Evolutionary conservation across 2,797 vertebrate species (phyloP).

Genomic region (Chaunax sp.): DNA sequence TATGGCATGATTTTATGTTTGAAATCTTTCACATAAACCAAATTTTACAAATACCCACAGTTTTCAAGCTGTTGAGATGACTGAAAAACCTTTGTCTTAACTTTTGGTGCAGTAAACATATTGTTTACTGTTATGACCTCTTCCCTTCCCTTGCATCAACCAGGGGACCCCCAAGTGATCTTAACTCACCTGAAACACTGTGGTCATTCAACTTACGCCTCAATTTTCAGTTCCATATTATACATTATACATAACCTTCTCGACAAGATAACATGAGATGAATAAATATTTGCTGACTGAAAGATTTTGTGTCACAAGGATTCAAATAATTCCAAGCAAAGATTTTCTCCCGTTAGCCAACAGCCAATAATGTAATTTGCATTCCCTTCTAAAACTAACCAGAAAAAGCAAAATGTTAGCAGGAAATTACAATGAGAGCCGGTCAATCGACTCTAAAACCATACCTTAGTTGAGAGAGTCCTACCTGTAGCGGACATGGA

Average conservation of each 20-base stretch:
- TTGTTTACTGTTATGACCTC: too few species aligned
- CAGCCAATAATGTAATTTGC: background rate
- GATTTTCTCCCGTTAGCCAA: background rate
- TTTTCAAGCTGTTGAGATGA: too few species aligned
- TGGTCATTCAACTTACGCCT: too few species aligned
- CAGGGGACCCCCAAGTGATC: too few species aligned
- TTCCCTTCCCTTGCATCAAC: too few species aligned
- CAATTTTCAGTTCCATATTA: background rate
- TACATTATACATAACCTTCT: background rate
- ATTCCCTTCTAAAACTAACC: constrained; percentile 1
- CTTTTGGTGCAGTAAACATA: too few species aligned
- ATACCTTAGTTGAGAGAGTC: constrained; percentile 56
- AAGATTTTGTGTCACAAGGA: background rate
- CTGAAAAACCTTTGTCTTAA: too few species aligned
- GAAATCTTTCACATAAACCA: too few species aligned
- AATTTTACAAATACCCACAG: too few species aligned
- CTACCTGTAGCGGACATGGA: constrained; percentile 98
- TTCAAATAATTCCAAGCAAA: background rate
- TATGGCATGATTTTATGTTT: too few species aligned
- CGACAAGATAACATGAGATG: too few species aligned
- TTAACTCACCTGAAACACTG: constrained; percentile 14
- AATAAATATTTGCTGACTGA: too few species aligned
- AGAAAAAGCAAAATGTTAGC: background rate
- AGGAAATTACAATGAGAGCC: background rate
- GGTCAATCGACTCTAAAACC: constrained; percentile 19